Base-by-base conservation (phyloP, 2,888 invertebrate species). In the Coleophora deauratella region DNA sequence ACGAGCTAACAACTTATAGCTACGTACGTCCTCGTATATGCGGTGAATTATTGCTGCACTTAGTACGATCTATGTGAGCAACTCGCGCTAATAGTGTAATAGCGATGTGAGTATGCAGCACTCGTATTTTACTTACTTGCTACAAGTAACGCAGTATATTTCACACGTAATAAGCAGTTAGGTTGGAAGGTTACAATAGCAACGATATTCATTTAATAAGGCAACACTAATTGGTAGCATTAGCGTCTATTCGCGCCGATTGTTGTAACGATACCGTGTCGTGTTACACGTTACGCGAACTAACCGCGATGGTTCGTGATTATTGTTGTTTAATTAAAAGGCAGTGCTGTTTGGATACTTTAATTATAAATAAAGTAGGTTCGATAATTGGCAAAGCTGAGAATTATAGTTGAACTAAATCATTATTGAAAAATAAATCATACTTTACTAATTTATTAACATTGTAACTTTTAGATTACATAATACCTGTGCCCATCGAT, bases 11-110 rank as follows among this genome's bases (percentile, higher is more conserved):
- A 21, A 21, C 21, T 21, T 21, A 21, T 21, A 44, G n/a, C n/a
- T n/a, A 33, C 33, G 38, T 41, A 43, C 47, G 38, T 40, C 43
- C 1, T 2, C 28, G 31, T 62, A 57, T 62, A 57, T 59, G 55
- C 55, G 56, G 60, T 67, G 63, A 72, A 64, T 69, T 72, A 73
- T 69, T 64, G 57, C 66, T 63, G 62, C 67, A 66, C 65, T 69
- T 68, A 66, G 60, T 61, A 60, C 61, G 60, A 64, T 66, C 57
- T 62, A 66, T 60, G 61, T 60, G 61, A 58, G 61, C 62, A 57
- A 55, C 33, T 40, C 34, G 60, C 59, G 62, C 52, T 21, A 21
- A 21, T 21, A 42, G 52, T 59, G 58, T 64, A 64, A 72, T 66
- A 66, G 59, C 61, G 51, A 60, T 62, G 57, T 61, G 21, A 21